These are phyloP conservation scores for Alectoris magna DNA, from an alignment of 2,797 vertebrate genomes.

Conservation along the genomic window DNA sequence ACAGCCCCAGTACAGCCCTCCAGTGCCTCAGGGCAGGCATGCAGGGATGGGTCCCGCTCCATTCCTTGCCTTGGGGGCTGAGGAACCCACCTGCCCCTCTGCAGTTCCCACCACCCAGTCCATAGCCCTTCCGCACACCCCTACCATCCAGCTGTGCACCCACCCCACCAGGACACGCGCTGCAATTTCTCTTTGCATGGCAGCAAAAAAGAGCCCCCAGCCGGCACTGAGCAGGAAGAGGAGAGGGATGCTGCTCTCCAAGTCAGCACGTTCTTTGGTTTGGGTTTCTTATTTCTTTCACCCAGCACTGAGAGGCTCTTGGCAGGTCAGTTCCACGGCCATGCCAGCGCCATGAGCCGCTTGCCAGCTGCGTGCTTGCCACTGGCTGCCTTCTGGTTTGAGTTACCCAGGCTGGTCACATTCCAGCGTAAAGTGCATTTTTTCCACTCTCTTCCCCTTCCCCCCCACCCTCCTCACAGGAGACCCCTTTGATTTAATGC, in stretches of 20 bases:
- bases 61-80: background rate
- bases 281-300: background rate
- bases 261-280: background rate
- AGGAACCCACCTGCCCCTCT: background rate
- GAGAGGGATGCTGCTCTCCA: background rate
- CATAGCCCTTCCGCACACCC: background rate
- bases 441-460: background rate
- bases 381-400: slow-evolving; percentile 42
- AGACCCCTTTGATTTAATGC: slow-evolving; percentile 39
- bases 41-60: background rate
- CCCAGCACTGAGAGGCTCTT: background rate
- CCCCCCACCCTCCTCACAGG: background rate
- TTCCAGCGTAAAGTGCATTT: slow-evolving; percentile 35
- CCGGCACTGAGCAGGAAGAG: fast-evolving
- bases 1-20: fast-evolving
- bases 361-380: slow-evolving; percentile 53
- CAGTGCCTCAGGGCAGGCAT: fast-evolving
- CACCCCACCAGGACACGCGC: fast-evolving
- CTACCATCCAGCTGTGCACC: background rate
- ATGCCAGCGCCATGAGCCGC: background rate
- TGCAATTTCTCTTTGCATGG: fast-evolving
- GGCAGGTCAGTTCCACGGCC: slow-evolving; percentile 34
- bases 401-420: slow-evolving; percentile 6
- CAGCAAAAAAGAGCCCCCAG: background rate
- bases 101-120: background rate